Evolutionary conservation across 2,113 vertebrate genomes (phyloP), one percentile per base, ranked within the genome.

Genomic region (Salvelinus sp.): DNA sequence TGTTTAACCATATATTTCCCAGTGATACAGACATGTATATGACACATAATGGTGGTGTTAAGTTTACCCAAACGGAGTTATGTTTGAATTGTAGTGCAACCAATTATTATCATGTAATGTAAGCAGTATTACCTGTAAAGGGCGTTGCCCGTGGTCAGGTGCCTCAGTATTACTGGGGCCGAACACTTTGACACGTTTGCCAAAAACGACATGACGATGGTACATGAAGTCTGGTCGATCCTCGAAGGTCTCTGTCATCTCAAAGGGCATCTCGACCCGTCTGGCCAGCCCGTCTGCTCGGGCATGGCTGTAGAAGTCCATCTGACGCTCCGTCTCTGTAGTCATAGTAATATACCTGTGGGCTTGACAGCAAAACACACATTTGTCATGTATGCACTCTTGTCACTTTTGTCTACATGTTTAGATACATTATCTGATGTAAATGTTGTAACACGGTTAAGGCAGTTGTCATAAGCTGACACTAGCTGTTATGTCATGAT

Each of bases 151-250:
- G 0, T 27, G 67, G 0, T 92, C 88, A 0, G 28, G 3, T 0
- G 23, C 9, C 23, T 12, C 60, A 12, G 12, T 54, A 18, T 54
- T 54, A 54, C 64, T 4, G 3, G 47, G 22, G 2, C 27, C 10
- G 0, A 67, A 0, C 38, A 86, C 74, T 74, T 88, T 89, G 3
- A 73, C 4, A 16, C 82, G 80, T 63, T 72, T 70, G 0, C 85
- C 82, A 0, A 96, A 95, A 25, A 76, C 1, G 0, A 74, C 23
- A 0, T 93, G 91, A 13, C 94, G 92, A 76, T 85, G 80, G 62
- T 83, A 87, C 3, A 99, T 95, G 83, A 95, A 93, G 89, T 99
- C 96, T 0, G 77, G 13, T 0, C 96, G 90, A 0, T 88, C 90
- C 25, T 88, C 5, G 0, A 95, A 99, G 76, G 82, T 83, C 83